A percentile compares a stretch with the other conserved stretches of the same genome.
These are phyloP conservation scores for Arizona elegans DNA, from an alignment of 2,113 vertebrate genomes.

Conservation along the genomic window DNA sequence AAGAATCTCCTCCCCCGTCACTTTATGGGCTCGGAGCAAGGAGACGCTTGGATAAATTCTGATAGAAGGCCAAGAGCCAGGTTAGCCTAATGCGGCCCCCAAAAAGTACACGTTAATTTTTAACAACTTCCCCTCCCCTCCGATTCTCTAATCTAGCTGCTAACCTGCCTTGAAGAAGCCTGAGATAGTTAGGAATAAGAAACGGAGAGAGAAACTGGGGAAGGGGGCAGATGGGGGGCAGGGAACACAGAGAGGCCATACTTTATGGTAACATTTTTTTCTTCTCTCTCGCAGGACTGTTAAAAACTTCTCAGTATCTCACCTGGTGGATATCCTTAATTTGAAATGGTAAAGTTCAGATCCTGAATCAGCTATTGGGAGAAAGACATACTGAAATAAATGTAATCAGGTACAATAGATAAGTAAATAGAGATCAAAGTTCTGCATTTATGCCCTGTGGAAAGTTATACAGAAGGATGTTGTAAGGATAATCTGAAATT, in stretches of 20 bases:
- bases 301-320: neutral
- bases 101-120: neutral
- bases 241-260: neutral
- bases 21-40: neutral
- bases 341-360: neutral
- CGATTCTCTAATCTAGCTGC: neutral
- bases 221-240: neutral
- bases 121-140: neutral
- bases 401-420: neutral
- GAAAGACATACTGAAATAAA: neutral
- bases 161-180: conserved; percentile 9
- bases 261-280: neutral
- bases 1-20: neutral
- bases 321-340: neutral
- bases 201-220: neutral
- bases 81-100: neutral
- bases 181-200: neutral
- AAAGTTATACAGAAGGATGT: neutral
- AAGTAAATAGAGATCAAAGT: neutral
- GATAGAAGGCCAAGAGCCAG: neutral
- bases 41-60: neutral
- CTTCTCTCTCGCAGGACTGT: neutral
- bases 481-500: neutral
- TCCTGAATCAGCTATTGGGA: neutral
- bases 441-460: neutral